Conservation (phyloP, 1,140 invertebrate species). For the Apis florea region DNA sequence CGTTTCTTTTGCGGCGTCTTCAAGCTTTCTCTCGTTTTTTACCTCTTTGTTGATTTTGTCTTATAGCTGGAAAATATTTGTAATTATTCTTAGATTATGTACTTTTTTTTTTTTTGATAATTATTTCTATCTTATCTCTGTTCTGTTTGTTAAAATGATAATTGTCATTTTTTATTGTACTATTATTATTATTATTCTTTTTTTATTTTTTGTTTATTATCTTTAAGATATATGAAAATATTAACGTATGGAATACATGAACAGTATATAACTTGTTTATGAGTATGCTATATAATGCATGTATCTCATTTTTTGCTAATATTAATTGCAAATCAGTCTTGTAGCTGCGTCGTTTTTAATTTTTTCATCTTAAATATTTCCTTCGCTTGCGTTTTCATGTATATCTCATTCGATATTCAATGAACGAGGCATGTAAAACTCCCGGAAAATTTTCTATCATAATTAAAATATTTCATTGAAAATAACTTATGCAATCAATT, state of each 20-base stretch:
- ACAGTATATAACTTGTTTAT: background rate
- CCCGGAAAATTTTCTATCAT: background rate
- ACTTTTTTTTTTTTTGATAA: background rate
- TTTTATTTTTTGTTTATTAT: background rate
- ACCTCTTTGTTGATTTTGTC: background rate
- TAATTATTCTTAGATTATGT: background rate
- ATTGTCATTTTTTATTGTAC: too few species aligned
- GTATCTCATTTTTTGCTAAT: background rate
- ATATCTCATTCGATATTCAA: background rate
- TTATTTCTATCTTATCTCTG: too few species aligned
- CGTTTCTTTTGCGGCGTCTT: background rate
- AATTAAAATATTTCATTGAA: background rate
- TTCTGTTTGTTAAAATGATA: background rate
- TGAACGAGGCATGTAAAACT: background rate
- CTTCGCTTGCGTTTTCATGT: background rate
- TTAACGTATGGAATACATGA: background rate
- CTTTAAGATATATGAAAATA: background rate
- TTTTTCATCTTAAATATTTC: background rate
- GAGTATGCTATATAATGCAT: too few species aligned
- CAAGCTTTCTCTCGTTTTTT: background rate
- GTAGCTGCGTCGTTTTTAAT: background rate
- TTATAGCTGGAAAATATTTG: background rate
- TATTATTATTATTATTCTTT: too few species aligned
- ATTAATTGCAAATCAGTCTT: conserved; percentile 17
- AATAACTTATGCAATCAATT: background rate